A percentile compares a stretch with the other conserved stretches of the same genome.
phyloP scores from a whole-genome alignment of 2,888 invertebrate species.

The Itoplectis maculator region DNA sequence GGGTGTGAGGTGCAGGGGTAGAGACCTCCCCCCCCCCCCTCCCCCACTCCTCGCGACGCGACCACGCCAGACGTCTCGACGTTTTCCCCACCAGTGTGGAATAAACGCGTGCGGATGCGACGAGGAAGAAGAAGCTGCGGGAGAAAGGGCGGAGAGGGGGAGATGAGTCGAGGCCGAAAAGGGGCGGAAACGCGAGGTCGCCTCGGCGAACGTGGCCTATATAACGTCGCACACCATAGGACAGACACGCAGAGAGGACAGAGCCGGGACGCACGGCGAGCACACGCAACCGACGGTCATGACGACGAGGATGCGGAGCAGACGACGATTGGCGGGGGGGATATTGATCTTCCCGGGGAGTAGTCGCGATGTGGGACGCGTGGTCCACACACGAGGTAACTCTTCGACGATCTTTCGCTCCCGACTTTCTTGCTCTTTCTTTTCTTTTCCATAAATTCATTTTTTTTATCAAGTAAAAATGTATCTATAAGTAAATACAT shows the following conservation, averaged over 20 bases:
- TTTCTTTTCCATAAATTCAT: too few species aligned
- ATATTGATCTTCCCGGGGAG: slow-evolving; percentile 67
- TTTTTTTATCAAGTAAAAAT: too few species aligned
- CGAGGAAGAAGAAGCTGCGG: slow-evolving; percentile 23
- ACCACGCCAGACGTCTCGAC: too few species aligned
- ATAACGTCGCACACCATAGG: slow-evolving; percentile 43
- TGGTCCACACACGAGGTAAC: slow-evolving; percentile 48
- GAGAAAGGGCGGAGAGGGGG: too few species aligned
- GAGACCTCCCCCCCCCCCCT: too few species aligned
- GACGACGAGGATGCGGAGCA: slow-evolving; percentile 41
- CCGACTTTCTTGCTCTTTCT: neutral
- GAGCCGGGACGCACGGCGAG: neutral
- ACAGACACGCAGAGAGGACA: slow-evolving; percentile 37
- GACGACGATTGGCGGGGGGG: slow-evolving; percentile 65
- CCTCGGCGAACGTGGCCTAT: slow-evolving; percentile 39
- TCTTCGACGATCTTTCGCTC: slow-evolving; percentile 54
- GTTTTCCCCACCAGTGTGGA: too few species aligned
- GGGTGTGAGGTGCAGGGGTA: neutral
- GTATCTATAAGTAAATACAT: too few species aligned
- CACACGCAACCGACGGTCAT: neutral
- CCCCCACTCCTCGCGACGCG: too few species aligned
- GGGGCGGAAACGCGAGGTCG: slow-evolving; percentile 59
- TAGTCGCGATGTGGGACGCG: slow-evolving; percentile 62
- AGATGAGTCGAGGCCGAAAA: slow-evolving; percentile 45
- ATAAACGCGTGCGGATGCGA: slow-evolving; percentile 35